These are phyloP conservation scores for Radopholus similis DNA, from an alignment of 1,140 invertebrate species.

Conservation along the genomic window DNA sequence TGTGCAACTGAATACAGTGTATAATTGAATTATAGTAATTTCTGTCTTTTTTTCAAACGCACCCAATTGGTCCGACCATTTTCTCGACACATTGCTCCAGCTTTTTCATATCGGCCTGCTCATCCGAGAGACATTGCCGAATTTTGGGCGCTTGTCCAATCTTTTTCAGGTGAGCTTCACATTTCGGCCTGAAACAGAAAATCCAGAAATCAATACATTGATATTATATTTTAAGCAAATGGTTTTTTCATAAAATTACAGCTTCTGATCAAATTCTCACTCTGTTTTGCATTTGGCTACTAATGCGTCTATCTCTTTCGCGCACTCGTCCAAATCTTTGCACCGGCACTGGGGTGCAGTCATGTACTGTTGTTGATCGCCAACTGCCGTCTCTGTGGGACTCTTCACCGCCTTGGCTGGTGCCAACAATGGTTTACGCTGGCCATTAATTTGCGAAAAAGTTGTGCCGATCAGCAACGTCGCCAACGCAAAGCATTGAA, in stretches of 20 bases:
- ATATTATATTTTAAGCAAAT: slow-evolving; percentile 10
- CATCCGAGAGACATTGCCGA: slow-evolving; percentile 41
- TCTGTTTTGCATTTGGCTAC: slow-evolving; percentile 38
- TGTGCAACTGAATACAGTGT: slow-evolving; percentile 36
- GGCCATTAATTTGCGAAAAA: no score
- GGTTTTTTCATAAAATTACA: slow-evolving; percentile 11
- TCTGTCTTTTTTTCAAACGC: slow-evolving; percentile 17
- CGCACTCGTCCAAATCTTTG: slow-evolving; percentile 43
- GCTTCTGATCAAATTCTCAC: slow-evolving; percentile 23
- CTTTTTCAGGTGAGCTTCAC: slow-evolving; percentile 43
- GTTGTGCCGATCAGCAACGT: no score
- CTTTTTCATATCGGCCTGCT: slow-evolving; percentile 45
- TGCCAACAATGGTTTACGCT: no score
- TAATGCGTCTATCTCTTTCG: slow-evolving; percentile 29
- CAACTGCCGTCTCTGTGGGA: no score
- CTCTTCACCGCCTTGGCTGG: no score
- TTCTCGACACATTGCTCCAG: slow-evolving; percentile 47
- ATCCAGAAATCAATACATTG: neutral
- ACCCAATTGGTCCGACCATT: slow-evolving; percentile 43
- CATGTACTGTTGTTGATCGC: slow-evolving; percentile 34
- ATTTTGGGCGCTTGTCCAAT: slow-evolving; percentile 45
- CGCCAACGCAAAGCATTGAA: no score
- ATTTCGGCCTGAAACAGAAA: slow-evolving; percentile 37
- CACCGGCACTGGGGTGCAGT: slow-evolving; percentile 47
- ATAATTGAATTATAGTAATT: neutral